These are phyloP conservation scores for Aelia acuminata DNA, from an alignment of 2,888 invertebrate genomes.

Conservation along the genomic window DNA sequence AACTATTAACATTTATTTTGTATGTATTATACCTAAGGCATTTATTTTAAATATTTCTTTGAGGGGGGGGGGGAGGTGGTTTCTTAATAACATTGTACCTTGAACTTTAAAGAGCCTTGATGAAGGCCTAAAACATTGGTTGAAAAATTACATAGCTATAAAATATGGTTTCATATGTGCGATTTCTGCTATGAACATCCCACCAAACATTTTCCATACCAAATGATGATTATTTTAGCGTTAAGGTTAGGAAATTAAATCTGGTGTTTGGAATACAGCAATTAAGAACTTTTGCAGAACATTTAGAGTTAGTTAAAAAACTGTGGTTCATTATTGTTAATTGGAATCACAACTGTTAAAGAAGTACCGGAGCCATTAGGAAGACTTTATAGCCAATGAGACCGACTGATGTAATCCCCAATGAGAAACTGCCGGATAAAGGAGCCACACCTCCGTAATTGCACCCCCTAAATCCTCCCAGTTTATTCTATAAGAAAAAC, in stretches of 20 bases:
- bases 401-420: background rate
- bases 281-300: background rate
- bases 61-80: no score
- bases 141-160: no score
- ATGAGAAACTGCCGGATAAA: slow-evolving; percentile 33
- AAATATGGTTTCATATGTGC: no score
- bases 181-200: no score
- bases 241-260: background rate
- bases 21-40: no score
- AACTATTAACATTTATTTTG: no score
- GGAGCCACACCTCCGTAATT: slow-evolving; percentile 28
- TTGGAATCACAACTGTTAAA: slow-evolving; percentile 5
- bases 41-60: no score
- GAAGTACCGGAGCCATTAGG: slow-evolving; percentile 24
- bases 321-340: slow-evolving; percentile 3
- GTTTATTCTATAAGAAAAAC: slow-evolving; percentile 49
- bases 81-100: no score
- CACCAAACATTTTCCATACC: no score
- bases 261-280: background rate
- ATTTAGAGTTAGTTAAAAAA: background rate
- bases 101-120: no score
- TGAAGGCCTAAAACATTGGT: no score
- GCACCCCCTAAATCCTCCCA: background rate
- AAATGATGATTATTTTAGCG: background rate
- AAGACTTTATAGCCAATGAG: background rate